These are phyloP conservation scores for Chromis chromis DNA, from an alignment of 2,797 vertebrate species.

Conservation along the genomic window DNA sequence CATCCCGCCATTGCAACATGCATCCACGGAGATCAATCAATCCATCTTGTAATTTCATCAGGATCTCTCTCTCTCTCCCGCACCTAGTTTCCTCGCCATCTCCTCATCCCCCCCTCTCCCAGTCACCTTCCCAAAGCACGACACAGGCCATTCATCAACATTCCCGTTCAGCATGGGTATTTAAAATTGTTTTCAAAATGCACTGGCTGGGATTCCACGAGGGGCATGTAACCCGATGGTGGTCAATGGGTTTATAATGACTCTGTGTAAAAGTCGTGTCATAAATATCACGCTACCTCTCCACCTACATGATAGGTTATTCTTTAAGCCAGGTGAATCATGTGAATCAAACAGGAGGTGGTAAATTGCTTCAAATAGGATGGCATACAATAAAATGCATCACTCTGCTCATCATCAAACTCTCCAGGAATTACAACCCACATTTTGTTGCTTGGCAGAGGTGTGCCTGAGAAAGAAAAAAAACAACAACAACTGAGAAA, in stretches of 20 bases:
- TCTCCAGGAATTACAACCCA: not conserved
- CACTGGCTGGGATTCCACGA: constrained; percentile 53
- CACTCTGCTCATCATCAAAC: not conserved
- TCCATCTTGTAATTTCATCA: constrained; percentile 82
- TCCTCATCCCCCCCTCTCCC: not conserved
- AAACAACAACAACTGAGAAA: constrained; percentile 59
- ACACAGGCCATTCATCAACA: constrained; percentile 78
- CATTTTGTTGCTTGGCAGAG: constrained; percentile 1
- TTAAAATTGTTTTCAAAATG: constrained; percentile 74
- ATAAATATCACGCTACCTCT: constrained; percentile 68
- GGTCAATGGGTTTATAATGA: constrained; percentile 76
- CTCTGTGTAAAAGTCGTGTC: constrained; percentile 52
- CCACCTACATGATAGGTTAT: constrained; percentile 35
- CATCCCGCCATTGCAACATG: constrained; percentile 63
- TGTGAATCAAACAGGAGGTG: not conserved
- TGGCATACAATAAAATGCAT: not conserved
- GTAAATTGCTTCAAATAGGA: constrained; percentile 13
- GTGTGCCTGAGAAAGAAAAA: too few species aligned
- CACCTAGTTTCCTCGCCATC: constrained; percentile 14
- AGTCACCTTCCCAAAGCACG: constrained; percentile 43
- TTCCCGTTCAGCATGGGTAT: constrained; percentile 64
- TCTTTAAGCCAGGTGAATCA: constrained; percentile 28
- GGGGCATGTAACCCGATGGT: constrained; percentile 46
- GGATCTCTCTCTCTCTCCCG: constrained; percentile 48
- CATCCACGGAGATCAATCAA: constrained; percentile 82